Base-by-base conservation (phyloP, 2,797 vertebrate genomes). In the Benthosema pterotum region DNA sequence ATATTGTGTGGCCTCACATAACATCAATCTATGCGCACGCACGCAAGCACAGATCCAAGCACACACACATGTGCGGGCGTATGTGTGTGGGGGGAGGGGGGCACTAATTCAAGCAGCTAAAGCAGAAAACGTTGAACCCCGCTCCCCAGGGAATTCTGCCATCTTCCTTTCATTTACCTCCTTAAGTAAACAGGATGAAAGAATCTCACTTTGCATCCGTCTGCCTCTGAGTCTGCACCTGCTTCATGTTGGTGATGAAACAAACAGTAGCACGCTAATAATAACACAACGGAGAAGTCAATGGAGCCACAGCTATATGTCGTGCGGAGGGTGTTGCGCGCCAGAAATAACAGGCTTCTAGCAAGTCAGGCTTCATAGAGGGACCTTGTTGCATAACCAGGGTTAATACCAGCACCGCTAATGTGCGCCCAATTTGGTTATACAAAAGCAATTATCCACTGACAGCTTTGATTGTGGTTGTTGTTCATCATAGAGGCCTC, bases 161-260 rank as follows among this genome's bases (percentile, higher is more conserved):
- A 11, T 67, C 83, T 82, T 64, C 73, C 74, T 83, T 76, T 84
- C 82, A 80, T 83, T 77, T 68, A 72, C 75, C 79, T 82, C 57
- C 72, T 63, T 38, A 52, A 79, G 84, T 87, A 89, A 90, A 90
- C 85, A 87, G 78, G 83, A 90, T 89, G 79, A 89, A 90, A 89
- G 82, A 38, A 55, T 64, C 67, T 64, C 5, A 0, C 85, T 88
- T 86, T 86, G 90, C 90, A 90, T 85, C 72, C 75, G 79, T 71
- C 71, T 65, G 19, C 32, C 74, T 42, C 66, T 3, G 22, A 25
- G 22, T 25, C 22, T 25, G 67, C 42, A 42, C 5, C 57, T 18
- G 70, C 66, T 78, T 63, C 16, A 14, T 4, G 60, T 38, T 7
- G 54, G 71, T 75, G 67, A 83, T 71, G 75, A 84, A 49, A 59